Base-by-base conservation (phyloP, 2,888 invertebrate species). In the Acleris emargana region DNA sequence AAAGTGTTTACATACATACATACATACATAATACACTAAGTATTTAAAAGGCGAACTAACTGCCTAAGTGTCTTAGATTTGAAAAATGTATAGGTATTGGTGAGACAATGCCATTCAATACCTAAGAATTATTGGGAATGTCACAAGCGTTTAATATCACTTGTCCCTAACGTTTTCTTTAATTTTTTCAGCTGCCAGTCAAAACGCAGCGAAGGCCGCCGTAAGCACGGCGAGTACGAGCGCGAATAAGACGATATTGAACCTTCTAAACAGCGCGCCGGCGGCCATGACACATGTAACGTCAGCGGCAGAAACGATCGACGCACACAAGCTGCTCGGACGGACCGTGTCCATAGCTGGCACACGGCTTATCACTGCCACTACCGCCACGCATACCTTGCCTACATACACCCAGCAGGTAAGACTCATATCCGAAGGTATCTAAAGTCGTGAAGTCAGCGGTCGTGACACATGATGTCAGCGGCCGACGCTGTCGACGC, bases 221-320 rank as follows among this genome's bases (percentile, higher is more conserved):
- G 91, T 90, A 25, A 94, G 90, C 70, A 89, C 93, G 28, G 88
- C 93, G 49, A 61, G 52, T 22, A 51, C 66, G 4, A 91, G 86
- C 68, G 95, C 87, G 79, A 96, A 96, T 81, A 94, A 96, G 2
- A 95, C 96, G 11, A 96, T 96, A 77, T 93, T 96, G 68, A 97
- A 96, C 86, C 86, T 97, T 61, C 84, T 97, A 68, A 97, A 97
- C 83, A 96, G 96, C 78, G 95, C 96, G 28, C 96, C 96, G 50
- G 95, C 96, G 67, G 95, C 95, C 67, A 94, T 94, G 94, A 95
- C 95, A 3, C 95, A 94, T 47, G 93, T 94, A 11, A 81, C 90
- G 20, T 73, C 84, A 42, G 76, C 81, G 66, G 67, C 62, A 0
- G 67, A 69, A 52, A 49, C 61, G 3, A 64, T 60, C 67, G 76